Conservation (phyloP, 1,140 invertebrate species). For the Cardiocondyla obscurior region DNA sequence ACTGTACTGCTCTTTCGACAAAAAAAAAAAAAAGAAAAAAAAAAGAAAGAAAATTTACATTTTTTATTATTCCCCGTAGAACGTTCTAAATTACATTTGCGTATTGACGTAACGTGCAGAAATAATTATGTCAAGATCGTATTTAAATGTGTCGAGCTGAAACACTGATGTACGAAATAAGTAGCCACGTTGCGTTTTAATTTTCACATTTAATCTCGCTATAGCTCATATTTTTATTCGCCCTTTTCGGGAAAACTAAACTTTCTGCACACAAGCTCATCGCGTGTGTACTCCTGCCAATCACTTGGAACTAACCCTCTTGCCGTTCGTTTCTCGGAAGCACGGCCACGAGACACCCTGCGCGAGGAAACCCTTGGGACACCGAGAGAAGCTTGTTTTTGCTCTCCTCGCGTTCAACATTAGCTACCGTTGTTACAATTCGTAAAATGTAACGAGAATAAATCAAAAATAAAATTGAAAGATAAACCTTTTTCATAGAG, state of each 20-base stretch:
- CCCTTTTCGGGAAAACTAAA: neutral
- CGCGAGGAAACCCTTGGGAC: constrained; percentile 63
- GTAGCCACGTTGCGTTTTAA: neutral
- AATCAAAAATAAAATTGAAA: neutral
- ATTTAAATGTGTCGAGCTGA: neutral
- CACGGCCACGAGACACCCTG: constrained; percentile 61
- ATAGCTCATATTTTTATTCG: neutral
- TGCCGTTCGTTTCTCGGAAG: constrained; percentile 65
- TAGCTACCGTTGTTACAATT: neutral
- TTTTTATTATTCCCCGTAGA: neutral
- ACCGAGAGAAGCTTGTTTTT: constrained; percentile 42
- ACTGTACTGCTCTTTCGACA: neutral
- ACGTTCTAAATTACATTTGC: neutral
- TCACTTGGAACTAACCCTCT: constrained; percentile 5
- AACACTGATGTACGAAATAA: neutral
- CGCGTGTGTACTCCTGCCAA: neutral
- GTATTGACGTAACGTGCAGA: neutral
- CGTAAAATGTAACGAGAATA: neutral
- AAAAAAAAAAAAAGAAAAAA: too few relatives aligned
- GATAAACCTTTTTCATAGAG: neutral
- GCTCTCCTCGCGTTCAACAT: neutral
- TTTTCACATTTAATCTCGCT: neutral
- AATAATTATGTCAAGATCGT: neutral
- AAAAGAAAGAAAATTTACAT: neutral
- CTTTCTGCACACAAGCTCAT: neutral